Evolutionary conservation across 64 coral and sea anemone genomes (phyloP).

Genomic region (Acropora tenuis): DNA sequence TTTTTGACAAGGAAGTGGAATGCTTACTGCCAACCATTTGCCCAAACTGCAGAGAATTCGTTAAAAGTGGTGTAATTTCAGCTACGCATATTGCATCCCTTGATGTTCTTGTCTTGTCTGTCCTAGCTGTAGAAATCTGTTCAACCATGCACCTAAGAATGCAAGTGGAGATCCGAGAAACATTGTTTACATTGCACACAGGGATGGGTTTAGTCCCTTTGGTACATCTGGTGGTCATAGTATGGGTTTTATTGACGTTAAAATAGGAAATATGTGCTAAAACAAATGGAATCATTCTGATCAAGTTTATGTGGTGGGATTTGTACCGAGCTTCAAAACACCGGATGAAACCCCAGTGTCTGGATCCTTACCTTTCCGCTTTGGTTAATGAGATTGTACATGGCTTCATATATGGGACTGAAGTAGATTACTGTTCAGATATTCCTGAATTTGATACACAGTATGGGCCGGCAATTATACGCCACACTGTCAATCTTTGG

Average conservation of each 20-base stretch:
- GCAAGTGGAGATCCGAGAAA: constrained; percentile 52
- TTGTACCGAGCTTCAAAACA: constrained; percentile 41
- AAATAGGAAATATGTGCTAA: constrained; percentile 53
- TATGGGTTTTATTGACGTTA: constrained; percentile 53
- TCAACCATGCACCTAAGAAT: constrained; percentile 38
- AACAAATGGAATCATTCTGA: constrained; percentile 37
- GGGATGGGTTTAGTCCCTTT: constrained; percentile 73
- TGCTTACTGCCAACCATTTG: constrained; percentile 16
- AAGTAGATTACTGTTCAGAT: constrained; percentile 56
- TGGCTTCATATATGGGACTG: constrained; percentile 65
- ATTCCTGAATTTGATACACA: constrained; percentile 70
- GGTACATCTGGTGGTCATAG: constrained; percentile 57
- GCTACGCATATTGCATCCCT: not conserved
- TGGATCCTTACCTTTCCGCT: constrained; percentile 59
- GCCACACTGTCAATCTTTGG: constrained; percentile 53
- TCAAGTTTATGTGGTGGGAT: constrained; percentile 47
- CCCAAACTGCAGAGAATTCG: constrained; percentile 4
- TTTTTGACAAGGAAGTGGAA: constrained; percentile 27
- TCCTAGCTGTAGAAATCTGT: not conserved
- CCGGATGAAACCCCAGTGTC: constrained; percentile 62
- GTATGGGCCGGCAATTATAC: constrained; percentile 37
- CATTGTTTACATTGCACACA: constrained; percentile 67
- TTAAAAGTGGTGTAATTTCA: not conserved
- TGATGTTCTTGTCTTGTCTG: not conserved
- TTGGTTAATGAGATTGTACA: constrained; percentile 63